Evolutionary conservation across 64 coral and sea anemone species (phyloP).

Genomic region (Dendronephthya gigantea): DNA sequence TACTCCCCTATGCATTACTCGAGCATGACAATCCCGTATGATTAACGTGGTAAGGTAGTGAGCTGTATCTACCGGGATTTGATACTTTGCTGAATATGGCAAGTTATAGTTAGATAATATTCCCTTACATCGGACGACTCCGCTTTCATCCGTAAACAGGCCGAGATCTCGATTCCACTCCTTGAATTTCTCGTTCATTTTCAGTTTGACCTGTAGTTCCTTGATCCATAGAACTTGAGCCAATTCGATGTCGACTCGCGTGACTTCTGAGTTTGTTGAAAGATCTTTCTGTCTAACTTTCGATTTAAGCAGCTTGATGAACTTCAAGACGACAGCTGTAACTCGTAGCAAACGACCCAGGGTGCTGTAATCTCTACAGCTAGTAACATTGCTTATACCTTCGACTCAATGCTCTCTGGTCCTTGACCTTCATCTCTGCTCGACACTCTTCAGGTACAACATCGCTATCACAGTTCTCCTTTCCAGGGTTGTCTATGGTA

Average conservation of each 20-base stretch:
- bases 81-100: background rate
- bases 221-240: background rate
- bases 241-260: background rate
- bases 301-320: background rate
- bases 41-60: constrained; percentile 9
- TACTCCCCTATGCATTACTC: constrained; percentile 21
- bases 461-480: background rate
- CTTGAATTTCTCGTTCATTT: constrained; percentile 14
- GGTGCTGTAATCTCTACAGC: background rate
- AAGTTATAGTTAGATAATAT: background rate
- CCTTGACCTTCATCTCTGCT: background rate
- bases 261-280: background rate
- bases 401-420: background rate
- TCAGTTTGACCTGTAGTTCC: background rate
- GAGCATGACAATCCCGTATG: background rate
- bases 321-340: background rate
- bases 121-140: constrained; percentile 19
- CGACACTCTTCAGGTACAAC: background rate
- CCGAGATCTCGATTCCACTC: constrained; percentile 24
- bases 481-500: background rate
- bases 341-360: background rate
- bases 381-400: background rate
- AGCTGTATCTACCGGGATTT: background rate
- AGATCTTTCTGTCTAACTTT: background rate
- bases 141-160: constrained; percentile 34